These are phyloP conservation scores for Lingula anatina DNA, from an alignment of 2,888 invertebrate species.

Conservation along the genomic window DNA sequence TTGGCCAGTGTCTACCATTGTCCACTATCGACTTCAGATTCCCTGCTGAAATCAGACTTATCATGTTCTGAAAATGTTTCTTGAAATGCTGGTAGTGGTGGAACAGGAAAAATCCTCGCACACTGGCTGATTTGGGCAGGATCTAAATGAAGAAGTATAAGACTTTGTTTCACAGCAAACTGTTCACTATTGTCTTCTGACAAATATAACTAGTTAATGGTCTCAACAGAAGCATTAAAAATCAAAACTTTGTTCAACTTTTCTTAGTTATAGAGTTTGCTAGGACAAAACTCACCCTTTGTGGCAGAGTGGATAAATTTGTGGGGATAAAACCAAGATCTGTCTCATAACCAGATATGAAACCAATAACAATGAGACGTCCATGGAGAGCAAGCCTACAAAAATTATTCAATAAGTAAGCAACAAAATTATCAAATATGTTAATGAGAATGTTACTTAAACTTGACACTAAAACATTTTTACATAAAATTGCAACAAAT, in stretches of 20 bases:
- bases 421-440: no score
- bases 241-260: no score
- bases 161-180: no score
- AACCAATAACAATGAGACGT: slow-evolving; percentile 46
- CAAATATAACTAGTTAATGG: no score
- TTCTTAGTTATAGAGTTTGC: no score
- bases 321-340: slow-evolving; percentile 23
- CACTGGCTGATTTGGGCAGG: slow-evolving; percentile 34
- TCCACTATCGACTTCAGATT: slow-evolving; percentile 32
- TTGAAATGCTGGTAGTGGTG: slow-evolving; percentile 22
- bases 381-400: slow-evolving; percentile 41
- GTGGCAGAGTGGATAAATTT: slow-evolving; percentile 23
- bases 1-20: slow-evolving; percentile 20
- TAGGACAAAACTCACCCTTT: slow-evolving; percentile 16
- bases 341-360: slow-evolving; percentile 41
- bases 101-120: slow-evolving; percentile 40
- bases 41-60: slow-evolving; percentile 17
- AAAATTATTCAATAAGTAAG: no score
- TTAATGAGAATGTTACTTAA: no score
- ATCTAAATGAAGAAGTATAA: no score
- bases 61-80: slow-evolving; percentile 25
- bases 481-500: no score
- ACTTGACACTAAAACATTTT: no score
- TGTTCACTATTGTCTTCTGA: not conserved
- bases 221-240: no score